These are phyloP conservation scores for Selenia dentaria DNA, from an alignment of 2,888 invertebrate species.

Conservation along the genomic window DNA sequence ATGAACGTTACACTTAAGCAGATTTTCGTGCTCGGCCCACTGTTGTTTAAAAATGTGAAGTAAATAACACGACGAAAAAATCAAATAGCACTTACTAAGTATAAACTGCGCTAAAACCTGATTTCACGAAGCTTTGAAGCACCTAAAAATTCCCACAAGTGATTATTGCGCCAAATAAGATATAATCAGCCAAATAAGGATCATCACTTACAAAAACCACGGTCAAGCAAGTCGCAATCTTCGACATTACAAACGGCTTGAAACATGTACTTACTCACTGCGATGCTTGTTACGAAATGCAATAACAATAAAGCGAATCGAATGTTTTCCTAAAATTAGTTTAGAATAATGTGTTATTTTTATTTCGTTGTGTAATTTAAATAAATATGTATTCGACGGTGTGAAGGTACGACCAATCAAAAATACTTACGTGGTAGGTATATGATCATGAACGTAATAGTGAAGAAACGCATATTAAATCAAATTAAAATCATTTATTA, in stretches of 20 bases:
- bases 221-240: constrained; percentile 27
- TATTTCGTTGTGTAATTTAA: neutral
- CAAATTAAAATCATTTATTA: too few relatives aligned
- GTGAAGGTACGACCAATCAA: too few relatives aligned
- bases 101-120: constrained; percentile 56
- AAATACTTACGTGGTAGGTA: too few relatives aligned
- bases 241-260: constrained; percentile 25
- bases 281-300: constrained; percentile 24
- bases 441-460: too few relatives aligned
- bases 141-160: constrained; percentile 44
- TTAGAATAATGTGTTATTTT: neutral
- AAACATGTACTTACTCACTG: constrained; percentile 11
- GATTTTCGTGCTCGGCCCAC: too few relatives aligned
- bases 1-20: too few relatives aligned
- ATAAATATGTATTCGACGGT: neutral
- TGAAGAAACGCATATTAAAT: too few relatives aligned
- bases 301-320: constrained; percentile 22
- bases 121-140: constrained; percentile 41
- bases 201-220: constrained; percentile 30
- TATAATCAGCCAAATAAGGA: constrained; percentile 21
- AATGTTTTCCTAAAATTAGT: constrained; percentile 15
- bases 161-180: constrained; percentile 15
- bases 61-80: too few relatives aligned
- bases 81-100: constrained; percentile 57
- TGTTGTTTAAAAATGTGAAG: too few relatives aligned